Base-by-base conservation (phyloP, 2,113 vertebrate genomes). In the Macrotus californicus region DNA sequence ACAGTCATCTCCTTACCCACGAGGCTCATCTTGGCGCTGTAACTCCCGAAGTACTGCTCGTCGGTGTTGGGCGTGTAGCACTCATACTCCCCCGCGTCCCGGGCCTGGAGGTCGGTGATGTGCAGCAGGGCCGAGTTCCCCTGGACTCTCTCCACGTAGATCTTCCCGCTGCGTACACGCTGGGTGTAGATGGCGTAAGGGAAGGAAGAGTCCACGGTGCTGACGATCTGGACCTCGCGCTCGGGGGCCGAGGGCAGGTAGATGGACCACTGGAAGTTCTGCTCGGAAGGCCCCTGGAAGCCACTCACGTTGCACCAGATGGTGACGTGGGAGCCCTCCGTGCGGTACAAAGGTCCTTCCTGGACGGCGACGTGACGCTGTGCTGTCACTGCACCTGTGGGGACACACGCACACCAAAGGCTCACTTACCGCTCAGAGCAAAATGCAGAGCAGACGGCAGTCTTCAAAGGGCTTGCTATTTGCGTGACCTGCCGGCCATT, bases 231-330 rank as follows among this genome's bases (percentile, higher is more conserved):
- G 94, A 99, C 99, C 98, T 99, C 99, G 1, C 98, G 98, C 96
- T 99, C 98, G 0, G 99, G 98, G 8, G 97, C 98, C 0, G 99
- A 98, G 5, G 98, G 98, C 92, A 99, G 98, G 97, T 99, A 99
- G 98, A 99, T 98, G 97, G 99, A 99, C 99, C 99, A 99, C 97
- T 99, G 99, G 87, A 99, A 99, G 93, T 99, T 98, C 98, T 99
- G 99, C 97, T 99, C 97, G 2, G 98, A 48, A 0, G 98, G 98
- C 5, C 98, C 98, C 94, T 98, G 98, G 97, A 98, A 99, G 97
- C 99, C 99, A 0, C 98, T 99, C 97, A 99, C 99, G 14, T 99
- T 99, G 98, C 99, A 99, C 99, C 99, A 99, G 98, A 99, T 99
- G 54, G 99, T 99, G 97, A 99, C 64, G 34, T 99, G 99, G 92